phyloP scores from a whole-genome alignment of 2,888 invertebrate species.

The Cheiracanthium punctorium region DNA sequence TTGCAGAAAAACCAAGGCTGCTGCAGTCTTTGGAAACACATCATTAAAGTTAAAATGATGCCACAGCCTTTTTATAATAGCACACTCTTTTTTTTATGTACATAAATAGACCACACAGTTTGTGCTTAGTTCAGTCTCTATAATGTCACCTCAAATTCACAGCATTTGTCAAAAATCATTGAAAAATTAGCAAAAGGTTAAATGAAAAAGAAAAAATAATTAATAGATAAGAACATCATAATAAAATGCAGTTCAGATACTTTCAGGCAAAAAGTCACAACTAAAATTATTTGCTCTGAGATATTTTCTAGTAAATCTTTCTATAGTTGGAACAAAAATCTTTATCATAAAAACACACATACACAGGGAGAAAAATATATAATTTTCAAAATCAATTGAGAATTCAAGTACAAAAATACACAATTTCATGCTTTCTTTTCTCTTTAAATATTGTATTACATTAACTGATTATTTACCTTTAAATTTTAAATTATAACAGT shows the following conservation, averaged over 20 bases:
- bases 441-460: no score
- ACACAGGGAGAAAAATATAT: not conserved
- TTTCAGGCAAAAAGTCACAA: not conserved
- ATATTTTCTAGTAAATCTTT: not conserved
- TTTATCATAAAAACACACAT: slow-evolving; percentile 20
- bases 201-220: slow-evolving; percentile 31
- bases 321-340: slow-evolving; percentile 8
- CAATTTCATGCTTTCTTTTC: no score
- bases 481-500: no score
- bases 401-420: not conserved
- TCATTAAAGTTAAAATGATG: slow-evolving; percentile 55
- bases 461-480: no score
- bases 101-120: slow-evolving; percentile 62
- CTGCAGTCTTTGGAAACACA: slow-evolving; percentile 63
- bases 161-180: slow-evolving; percentile 59
- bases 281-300: not conserved
- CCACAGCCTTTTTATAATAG: slow-evolving; percentile 61
- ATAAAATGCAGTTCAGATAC: not conserved
- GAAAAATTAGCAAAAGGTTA: slow-evolving; percentile 41
- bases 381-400: not conserved
- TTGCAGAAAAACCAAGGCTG: slow-evolving; percentile 40
- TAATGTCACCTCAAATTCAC: slow-evolving; percentile 46
- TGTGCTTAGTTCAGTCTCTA: slow-evolving; percentile 68
- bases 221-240: slow-evolving; percentile 14
- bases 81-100: slow-evolving; percentile 47